Evolutionary conservation across 2,888 invertebrate genomes (phyloP).

Genomic region (Electrophaes corylata): DNA sequence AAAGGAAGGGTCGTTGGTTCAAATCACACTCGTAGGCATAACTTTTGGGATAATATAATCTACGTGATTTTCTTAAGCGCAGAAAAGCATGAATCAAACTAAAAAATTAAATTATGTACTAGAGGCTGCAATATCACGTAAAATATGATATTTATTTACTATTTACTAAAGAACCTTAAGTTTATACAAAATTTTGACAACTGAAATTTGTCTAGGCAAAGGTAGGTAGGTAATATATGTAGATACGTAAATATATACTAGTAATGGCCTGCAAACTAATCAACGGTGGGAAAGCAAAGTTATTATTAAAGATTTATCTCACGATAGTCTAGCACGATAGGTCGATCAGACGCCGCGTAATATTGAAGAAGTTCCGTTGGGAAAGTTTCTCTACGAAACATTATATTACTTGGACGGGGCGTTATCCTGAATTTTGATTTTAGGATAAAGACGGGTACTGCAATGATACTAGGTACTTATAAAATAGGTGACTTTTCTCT

Average conservation of each 20-base stretch:
- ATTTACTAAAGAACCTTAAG: too few relatives aligned
- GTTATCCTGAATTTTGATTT: slow-evolving; percentile 75
- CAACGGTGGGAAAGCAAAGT: slow-evolving; percentile 35
- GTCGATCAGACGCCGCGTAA: slow-evolving; percentile 55
- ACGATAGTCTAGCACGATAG: slow-evolving; percentile 51
- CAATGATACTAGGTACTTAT: slow-evolving; percentile 5
- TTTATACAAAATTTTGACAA: too few relatives aligned
- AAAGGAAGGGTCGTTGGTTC: too few relatives aligned
- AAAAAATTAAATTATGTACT: too few relatives aligned
- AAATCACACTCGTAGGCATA: too few relatives aligned
- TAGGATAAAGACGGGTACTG: slow-evolving; percentile 53
- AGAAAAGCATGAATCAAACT: too few relatives aligned
- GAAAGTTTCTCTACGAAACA: slow-evolving; percentile 75
- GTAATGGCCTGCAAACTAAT: slow-evolving; percentile 33
- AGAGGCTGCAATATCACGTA: too few relatives aligned
- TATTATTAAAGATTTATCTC: slow-evolving; percentile 53
- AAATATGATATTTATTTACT: too few relatives aligned
- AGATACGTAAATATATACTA: background rate
- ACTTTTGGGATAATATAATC: too few relatives aligned
- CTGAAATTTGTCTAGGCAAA: too few relatives aligned
- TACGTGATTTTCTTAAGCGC: too few relatives aligned
- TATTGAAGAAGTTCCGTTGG: slow-evolving; percentile 81
- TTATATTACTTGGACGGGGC: slow-evolving; percentile 73
- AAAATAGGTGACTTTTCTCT: background rate
- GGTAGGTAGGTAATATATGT: too few relatives aligned